A percentile compares a stretch with the other conserved stretches of the same genome.
phyloP scores from a whole-genome alignment of 2,113 vertebrate genomes.

The Cebidichthys violaceus region DNA sequence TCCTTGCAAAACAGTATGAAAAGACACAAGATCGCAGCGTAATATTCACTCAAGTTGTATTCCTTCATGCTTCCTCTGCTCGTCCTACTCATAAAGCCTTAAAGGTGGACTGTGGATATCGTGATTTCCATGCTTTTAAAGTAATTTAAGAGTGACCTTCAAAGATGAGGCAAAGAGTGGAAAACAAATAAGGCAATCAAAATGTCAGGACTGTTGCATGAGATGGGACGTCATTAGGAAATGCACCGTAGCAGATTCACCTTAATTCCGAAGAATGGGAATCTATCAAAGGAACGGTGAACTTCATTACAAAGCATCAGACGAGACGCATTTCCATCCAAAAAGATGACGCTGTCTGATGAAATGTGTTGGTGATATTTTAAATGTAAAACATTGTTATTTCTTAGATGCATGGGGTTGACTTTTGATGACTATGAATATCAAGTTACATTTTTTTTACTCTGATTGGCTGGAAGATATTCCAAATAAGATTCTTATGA shows the following conservation, averaged over 20 bases:
- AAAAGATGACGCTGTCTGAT: slow-evolving; percentile 45
- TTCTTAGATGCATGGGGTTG: slow-evolving; percentile 29
- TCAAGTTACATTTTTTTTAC: slow-evolving; percentile 8
- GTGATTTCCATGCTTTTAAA: slow-evolving; percentile 83
- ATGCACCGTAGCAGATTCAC: slow-evolving; percentile 65
- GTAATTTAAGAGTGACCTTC: slow-evolving; percentile 85
- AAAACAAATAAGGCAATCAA: slow-evolving; percentile 80
- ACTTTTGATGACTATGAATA: neutral
- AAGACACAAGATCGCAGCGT: neutral
- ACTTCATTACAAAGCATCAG: slow-evolving; percentile 64
- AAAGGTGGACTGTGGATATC: slow-evolving; percentile 55
- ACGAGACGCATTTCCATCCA: slow-evolving; percentile 46
- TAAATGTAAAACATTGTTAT: slow-evolving; percentile 73
- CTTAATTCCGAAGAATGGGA: slow-evolving; percentile 65
- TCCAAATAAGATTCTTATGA: neutral
- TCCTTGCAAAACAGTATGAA: neutral
- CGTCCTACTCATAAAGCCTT: slow-evolving; percentile 34
- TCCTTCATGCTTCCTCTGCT: neutral
- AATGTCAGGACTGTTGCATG: slow-evolving; percentile 82
- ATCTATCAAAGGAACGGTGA: slow-evolving; percentile 42
- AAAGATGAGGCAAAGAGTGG: slow-evolving; percentile 72
- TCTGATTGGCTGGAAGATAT: neutral
- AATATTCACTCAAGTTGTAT: neutral
- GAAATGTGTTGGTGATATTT: slow-evolving; percentile 47
- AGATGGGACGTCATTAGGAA: slow-evolving; percentile 69